Conservation (phyloP, 2,113 vertebrate genomes). For the Tretioscincus oriximinensis region DNA sequence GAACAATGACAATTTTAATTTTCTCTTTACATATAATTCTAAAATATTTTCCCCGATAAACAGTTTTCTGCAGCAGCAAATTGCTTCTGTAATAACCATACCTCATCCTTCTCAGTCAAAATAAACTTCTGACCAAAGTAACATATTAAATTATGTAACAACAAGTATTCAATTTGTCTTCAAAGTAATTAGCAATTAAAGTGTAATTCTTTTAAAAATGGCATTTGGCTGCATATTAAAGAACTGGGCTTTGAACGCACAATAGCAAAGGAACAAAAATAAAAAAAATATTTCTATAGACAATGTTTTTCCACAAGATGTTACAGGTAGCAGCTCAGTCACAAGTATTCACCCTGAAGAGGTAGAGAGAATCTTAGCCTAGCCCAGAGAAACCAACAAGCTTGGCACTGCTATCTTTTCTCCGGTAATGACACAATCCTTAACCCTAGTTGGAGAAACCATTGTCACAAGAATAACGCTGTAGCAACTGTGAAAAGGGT, state of each 20-base stretch:
- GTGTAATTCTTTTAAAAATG: constrained; percentile 31
- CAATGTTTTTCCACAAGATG: constrained; percentile 55
- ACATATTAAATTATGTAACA: constrained; percentile 54
- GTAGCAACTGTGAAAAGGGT: constrained; percentile 47
- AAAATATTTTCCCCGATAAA: constrained; percentile 76
- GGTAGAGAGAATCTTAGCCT: constrained; percentile 74
- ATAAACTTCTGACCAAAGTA: constrained; percentile 61
- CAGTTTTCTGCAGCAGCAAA: constrained; percentile 71
- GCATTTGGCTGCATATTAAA: constrained; percentile 66
- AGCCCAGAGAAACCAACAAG: constrained; percentile 54
- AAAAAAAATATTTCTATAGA: constrained; percentile 59
- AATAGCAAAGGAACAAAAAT: constrained; percentile 56
- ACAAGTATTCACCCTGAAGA: constrained; percentile 73
- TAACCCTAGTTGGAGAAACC: constrained; percentile 63
- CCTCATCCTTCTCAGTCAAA: constrained; percentile 61
- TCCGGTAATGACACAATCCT: constrained; percentile 65
- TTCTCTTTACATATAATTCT: constrained; percentile 85
- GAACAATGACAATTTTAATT: constrained; percentile 71
- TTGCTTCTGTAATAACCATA: constrained; percentile 65
- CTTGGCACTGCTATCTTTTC: constrained; percentile 70
- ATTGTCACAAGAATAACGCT: constrained; percentile 60
- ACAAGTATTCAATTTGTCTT: constrained; percentile 59
- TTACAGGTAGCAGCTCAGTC: constrained; percentile 68
- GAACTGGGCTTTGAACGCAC: constrained; percentile 47
- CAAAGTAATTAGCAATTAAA: constrained; percentile 49